Percentiles rank a stretch among this genome's conserved stretches.
Evolutionary conservation across 2,888 invertebrate genomes (phyloP).

Genomic region (Drosophila fungiperda): DNA sequence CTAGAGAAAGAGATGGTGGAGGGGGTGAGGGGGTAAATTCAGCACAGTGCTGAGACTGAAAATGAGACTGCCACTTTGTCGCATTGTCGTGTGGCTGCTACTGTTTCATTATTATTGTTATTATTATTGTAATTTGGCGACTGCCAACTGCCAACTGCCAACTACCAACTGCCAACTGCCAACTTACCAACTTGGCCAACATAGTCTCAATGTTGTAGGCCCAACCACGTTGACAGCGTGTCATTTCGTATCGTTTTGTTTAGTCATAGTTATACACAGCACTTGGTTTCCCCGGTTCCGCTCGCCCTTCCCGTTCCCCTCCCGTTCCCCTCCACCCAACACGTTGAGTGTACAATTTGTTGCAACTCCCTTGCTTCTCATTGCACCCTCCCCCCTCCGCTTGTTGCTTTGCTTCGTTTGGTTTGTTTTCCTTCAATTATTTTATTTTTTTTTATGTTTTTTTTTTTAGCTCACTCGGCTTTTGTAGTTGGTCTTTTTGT

Average conservation of each 20-base stretch:
- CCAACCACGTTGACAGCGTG: slow-evolving; percentile 76
- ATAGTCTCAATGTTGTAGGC: slow-evolving; percentile 25
- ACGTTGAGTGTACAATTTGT: slow-evolving; percentile 52
- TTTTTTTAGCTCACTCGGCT: slow-evolving; percentile 6
- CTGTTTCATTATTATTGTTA: slow-evolving; percentile 68
- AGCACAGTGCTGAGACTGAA: slow-evolving; percentile 10
- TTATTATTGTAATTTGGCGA: slow-evolving; percentile 77
- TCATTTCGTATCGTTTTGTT: slow-evolving; percentile 78
- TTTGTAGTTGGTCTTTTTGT: slow-evolving; percentile 33
- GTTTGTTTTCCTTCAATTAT: slow-evolving; percentile 18
- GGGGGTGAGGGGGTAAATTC: not conserved
- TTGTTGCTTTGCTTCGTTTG: slow-evolving; percentile 26
- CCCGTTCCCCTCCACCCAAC: not conserved
- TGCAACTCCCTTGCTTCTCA: slow-evolving; percentile 10
- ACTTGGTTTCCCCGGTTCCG: slow-evolving; percentile 7
- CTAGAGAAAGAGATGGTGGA: slow-evolving; percentile 40
- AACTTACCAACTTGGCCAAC: slow-evolving; percentile 20
- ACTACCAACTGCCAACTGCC: slow-evolving; percentile 33
- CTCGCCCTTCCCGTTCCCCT: not conserved
- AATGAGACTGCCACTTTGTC: slow-evolving; percentile 75
- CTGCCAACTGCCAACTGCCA: slow-evolving; percentile 45
- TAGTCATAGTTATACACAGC: slow-evolving; percentile 68
- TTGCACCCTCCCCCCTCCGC: not conserved
- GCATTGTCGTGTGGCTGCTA: slow-evolving; percentile 79
- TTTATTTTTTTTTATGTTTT: slow-evolving; percentile 7